phyloP scores from a whole-genome alignment of 2,797 vertebrate species.

The Enteromius thamalakanensis region DNA sequence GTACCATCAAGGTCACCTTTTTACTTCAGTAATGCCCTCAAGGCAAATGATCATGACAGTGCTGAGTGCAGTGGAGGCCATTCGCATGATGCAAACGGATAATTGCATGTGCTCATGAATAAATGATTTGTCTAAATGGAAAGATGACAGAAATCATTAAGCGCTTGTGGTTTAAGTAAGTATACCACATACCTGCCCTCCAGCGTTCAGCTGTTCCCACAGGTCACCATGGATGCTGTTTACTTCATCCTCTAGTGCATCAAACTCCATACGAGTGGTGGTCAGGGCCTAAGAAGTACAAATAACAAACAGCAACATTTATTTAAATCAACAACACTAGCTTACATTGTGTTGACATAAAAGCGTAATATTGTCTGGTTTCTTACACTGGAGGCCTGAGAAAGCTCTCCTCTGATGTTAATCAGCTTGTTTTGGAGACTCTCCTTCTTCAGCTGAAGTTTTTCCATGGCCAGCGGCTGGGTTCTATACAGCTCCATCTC shows the following conservation, averaged over 20 bases:
- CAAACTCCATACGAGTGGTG: slow-evolving; percentile 87
- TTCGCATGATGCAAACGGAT: neutral
- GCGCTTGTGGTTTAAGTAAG: neutral
- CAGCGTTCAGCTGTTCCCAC: slow-evolving; percentile 94
- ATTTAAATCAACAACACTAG: neutral
- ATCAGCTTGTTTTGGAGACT: slow-evolving; percentile 94
- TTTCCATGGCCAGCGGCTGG: slow-evolving; percentile 85
- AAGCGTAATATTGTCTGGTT: neutral
- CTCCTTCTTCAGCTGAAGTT: slow-evolving; percentile 91
- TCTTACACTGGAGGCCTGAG: slow-evolving; percentile 90
- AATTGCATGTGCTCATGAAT: slow-evolving; percentile 23
- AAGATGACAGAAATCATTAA: neutral
- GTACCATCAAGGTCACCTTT: neutral
- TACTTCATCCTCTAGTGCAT: slow-evolving; percentile 89
- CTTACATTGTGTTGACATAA: neutral
- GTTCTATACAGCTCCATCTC: slow-evolving; percentile 91
- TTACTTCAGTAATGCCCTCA: neutral
- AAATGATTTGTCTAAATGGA: slow-evolving; percentile 18
- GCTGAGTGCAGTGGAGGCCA: neutral
- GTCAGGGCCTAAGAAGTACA: slow-evolving; percentile 80
- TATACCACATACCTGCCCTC: slow-evolving; percentile 82
- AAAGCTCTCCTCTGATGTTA: slow-evolving; percentile 93
- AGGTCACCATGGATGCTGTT: slow-evolving; percentile 91
- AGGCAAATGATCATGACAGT: neutral
- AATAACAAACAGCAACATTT: neutral